Evolutionary conservation across 92 coral and sea anemone species (phyloP).

Genomic region (Pocillopora grandis): DNA sequence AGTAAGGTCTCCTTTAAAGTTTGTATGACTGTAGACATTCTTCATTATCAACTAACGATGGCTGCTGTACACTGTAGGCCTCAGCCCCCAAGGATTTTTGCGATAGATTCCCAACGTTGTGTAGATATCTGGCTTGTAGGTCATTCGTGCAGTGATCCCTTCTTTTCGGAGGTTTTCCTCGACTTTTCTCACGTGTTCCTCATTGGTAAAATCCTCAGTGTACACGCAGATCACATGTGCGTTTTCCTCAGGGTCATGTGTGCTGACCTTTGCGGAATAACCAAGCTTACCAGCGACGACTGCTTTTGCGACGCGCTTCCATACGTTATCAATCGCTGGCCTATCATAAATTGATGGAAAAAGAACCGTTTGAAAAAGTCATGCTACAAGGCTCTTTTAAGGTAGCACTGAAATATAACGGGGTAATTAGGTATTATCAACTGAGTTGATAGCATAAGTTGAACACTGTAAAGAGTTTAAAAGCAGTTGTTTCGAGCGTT

Average conservation of each 20-base stretch:
- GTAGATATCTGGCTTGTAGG: conserved; percentile 35
- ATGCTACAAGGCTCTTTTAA: neutral
- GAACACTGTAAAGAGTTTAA: too few relatives aligned
- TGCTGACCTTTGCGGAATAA: conserved; percentile 21
- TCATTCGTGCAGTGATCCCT: conserved; percentile 16
- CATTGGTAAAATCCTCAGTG: conserved; percentile 44
- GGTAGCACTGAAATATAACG: too few relatives aligned
- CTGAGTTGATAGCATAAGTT: too few relatives aligned
- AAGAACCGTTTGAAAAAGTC: neutral
- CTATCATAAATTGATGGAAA: neutral
- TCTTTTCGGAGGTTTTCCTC: conserved; percentile 35
- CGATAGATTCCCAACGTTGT: conserved; percentile 37
- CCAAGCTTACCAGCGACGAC: conserved; percentile 39
- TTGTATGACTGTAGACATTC: neutral
- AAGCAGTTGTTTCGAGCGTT: too few relatives aligned
- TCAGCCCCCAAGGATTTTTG: conserved; percentile 26
- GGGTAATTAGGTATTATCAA: too few relatives aligned
- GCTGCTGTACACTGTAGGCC: conserved; percentile 10
- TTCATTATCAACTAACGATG: neutral
- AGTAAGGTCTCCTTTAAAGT: neutral
- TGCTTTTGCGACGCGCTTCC: conserved; percentile 43
- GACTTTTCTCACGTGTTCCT: conserved; percentile 35
- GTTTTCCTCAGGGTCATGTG: neutral
- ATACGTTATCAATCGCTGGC: conserved; percentile 22
- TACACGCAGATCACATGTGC: conserved; percentile 44